phyloP scores from a whole-genome alignment of 2,888 invertebrate genomes.

The Blastobasis lacticolella region DNA sequence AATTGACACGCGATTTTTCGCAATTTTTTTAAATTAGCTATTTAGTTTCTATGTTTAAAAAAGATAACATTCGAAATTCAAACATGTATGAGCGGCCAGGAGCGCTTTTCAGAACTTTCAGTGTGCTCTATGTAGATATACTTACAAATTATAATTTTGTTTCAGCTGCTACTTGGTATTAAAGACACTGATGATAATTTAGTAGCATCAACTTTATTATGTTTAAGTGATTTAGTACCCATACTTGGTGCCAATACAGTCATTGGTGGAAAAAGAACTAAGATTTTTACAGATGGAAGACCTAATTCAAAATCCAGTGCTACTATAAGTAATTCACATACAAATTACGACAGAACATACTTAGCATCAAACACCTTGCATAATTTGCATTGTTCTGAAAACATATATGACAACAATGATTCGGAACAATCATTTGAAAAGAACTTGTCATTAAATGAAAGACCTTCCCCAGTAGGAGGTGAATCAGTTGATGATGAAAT shows the following conservation, averaged over 20 bases:
- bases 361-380: conserved; percentile 35
- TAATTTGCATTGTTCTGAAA: conserved; percentile 52
- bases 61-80: too few relatives aligned
- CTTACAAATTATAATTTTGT: conserved; percentile 17
- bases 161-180: conserved; percentile 86
- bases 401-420: conserved; percentile 30
- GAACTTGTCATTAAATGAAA: conserved; percentile 75
- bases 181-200: conserved; percentile 89
- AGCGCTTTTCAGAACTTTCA: too few relatives aligned
- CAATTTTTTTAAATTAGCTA: too few relatives aligned
- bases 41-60: too few relatives aligned
- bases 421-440: conserved; percentile 36
- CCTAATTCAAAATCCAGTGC: conserved; percentile 72
- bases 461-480: conserved; percentile 88
- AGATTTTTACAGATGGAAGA: conserved; percentile 89
- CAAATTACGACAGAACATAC: conserved; percentile 24
- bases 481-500: conserved; percentile 75
- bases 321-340: conserved; percentile 14
- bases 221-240: conserved; percentile 88
- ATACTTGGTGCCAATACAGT: conserved; percentile 89
- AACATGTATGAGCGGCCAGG: too few relatives aligned
- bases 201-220: conserved; percentile 86
- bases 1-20: too few relatives aligned
- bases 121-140: too few relatives aligned
- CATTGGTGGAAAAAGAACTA: conserved; percentile 86